phyloP scores from a whole-genome alignment of 2,797 vertebrate genomes.

The Toxotes lorentzi region DNA sequence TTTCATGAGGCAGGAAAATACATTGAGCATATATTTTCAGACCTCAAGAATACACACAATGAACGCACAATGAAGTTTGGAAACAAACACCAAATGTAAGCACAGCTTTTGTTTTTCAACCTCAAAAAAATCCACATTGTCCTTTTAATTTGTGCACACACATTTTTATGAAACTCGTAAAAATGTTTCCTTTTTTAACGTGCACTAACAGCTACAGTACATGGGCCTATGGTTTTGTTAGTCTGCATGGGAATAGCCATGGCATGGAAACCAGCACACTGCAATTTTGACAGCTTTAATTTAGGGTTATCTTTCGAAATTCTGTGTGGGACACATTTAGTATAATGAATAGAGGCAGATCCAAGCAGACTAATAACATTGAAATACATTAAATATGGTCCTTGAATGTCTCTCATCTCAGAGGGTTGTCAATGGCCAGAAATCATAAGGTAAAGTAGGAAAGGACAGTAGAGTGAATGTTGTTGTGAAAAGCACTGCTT shows the following conservation, averaged over 20 bases:
- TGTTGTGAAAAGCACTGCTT: neutral
- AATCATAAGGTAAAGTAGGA: slow-evolving; percentile 3
- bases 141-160: neutral
- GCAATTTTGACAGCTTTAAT: neutral
- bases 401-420: neutral
- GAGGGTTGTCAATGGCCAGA: slow-evolving; percentile 1
- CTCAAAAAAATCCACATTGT: neutral
- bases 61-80: neutral
- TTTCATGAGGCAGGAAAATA: neutral
- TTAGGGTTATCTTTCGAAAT: neutral
- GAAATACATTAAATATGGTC: neutral
- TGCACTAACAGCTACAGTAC: neutral
- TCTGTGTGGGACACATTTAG: neutral
- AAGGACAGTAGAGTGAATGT: neutral
- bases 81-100: neutral
- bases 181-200: neutral
- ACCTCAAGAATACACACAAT: neutral
- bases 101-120: too few relatives aligned
- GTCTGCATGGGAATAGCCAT: neutral
- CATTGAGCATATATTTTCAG: neutral
- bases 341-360: slow-evolving; percentile 8
- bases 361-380: neutral
- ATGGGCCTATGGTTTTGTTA: neutral
- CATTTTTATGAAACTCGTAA: neutral
- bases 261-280: slow-evolving; percentile 6